Evolutionary conservation across 2,888 invertebrate genomes (phyloP), one percentile per base, ranked within the genome.

Genomic region (Euplagia quadripunctaria): DNA sequence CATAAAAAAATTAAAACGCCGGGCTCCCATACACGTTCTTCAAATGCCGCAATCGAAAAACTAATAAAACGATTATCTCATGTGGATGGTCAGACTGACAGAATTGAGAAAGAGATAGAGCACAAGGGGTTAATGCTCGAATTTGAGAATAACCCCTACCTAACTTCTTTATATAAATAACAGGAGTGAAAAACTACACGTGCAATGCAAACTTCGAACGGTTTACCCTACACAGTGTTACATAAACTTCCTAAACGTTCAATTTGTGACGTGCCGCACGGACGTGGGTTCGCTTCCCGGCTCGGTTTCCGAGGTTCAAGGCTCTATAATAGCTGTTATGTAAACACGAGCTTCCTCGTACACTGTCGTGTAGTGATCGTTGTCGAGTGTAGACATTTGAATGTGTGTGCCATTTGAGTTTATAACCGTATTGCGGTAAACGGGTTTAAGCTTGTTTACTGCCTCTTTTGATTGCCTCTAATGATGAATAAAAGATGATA

Each of bases 221-320:
- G 42, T 17, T 31, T 31, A 49, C 17, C 11, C 11, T 20, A 43
- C 16, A 17, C 12, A 42, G 20, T 69, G 64, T 72, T 75, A 75
- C 70, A 64, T 46, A 72, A 74, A 74, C 76, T 72, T 74, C 71
- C 76, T 72, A 74, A 76, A 51, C 65, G 55, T 64, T 72, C 43
- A 76, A 72, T 74, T 73, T 72, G 55, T 75, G 49, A 70, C 74
- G 75, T 76, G 76, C 63, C 66, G 69, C 74, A 74, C 71, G 74
- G 72, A 76, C 74, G 71, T 74, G 42, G 73, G 76, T 76, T 76
- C 71, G 66, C 71, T 75, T 73, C 75, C 75, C 75, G 71, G n/a
- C 66, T 75, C 70, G 41, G 70, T 71, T 74, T 78, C 78, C 78
- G 73, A 75, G 78, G 75, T 78, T 78, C 73, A 75, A 75, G 78